Percentiles rank a stretch among this genome's conserved stretches.
These are phyloP conservation scores for Atrichornis clamosus DNA, from an alignment of 2,113 vertebrate species.

Conservation along the genomic window DNA sequence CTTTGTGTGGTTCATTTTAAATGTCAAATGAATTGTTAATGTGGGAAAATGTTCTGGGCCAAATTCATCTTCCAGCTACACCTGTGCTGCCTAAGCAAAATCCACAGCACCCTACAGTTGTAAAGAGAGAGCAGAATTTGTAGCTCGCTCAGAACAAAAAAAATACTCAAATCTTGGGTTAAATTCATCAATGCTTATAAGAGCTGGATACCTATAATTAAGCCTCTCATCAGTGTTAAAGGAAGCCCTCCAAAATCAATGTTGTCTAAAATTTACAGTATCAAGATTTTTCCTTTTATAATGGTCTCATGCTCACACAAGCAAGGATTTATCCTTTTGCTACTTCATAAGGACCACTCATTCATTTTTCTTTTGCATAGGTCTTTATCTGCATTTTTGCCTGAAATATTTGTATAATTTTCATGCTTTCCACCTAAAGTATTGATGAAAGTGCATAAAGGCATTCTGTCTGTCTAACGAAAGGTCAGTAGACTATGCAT, in stretches of 20 bases:
- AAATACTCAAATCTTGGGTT: neutral
- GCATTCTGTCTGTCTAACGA: neutral
- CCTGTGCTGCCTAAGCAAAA: constrained; percentile 48
- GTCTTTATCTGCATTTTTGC: neutral
- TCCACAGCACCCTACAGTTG: neutral
- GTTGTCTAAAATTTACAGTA: neutral
- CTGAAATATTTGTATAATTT: neutral
- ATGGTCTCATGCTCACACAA: neutral
- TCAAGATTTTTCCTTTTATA: neutral
- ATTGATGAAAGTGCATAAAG: neutral
- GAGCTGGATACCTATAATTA: neutral
- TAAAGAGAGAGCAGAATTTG: neutral
- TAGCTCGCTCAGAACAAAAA: neutral
- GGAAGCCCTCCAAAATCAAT: neutral
- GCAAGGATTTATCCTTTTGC: neutral
- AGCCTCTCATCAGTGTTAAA: neutral
- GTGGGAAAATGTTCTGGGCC: constrained; percentile 5
- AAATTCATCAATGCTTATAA: neutral
- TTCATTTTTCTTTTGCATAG: neutral
- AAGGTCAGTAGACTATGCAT: neutral
- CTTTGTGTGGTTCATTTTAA: constrained; percentile 54
- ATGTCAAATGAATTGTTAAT: constrained; percentile 52
- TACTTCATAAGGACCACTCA: neutral
- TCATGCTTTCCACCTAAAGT: neutral
- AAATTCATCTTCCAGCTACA: constrained; percentile 45